Conservation (phyloP, 2,888 invertebrate species). For the Troides helena region DNA sequence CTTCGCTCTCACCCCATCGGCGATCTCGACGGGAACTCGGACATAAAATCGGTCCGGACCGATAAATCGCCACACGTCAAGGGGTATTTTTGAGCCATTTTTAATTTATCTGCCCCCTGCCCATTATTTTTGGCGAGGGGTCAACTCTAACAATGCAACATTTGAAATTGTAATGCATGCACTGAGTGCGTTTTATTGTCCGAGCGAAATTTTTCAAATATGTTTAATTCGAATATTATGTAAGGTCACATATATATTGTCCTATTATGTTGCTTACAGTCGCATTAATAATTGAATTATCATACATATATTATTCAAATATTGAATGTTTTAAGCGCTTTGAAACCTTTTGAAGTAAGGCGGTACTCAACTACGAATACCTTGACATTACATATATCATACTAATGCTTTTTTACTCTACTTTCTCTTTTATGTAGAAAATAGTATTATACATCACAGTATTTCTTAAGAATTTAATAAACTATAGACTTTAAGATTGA, state of each 20-base stretch:
- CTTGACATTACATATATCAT: no score
- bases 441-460: no score
- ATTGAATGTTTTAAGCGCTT: no score
- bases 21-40: constrained; percentile 38
- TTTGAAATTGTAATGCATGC: constrained; percentile 51
- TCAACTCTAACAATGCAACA: constrained; percentile 62
- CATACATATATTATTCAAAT: no score
- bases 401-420: no score
- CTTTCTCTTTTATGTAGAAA: no score
- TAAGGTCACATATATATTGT: constrained; percentile 31
- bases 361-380: no score
- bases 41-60: constrained; percentile 43
- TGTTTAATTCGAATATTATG: constrained; percentile 33
- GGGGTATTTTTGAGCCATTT: constrained; percentile 77
- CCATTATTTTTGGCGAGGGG: constrained; percentile 75
- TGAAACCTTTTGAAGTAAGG: no score
- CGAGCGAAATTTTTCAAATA: constrained; percentile 51
- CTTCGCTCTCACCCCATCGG: constrained; percentile 30
- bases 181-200: constrained; percentile 70
- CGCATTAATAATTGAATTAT: no score
- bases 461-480: no score
- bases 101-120: constrained; percentile 78
- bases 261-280: constrained; percentile 3
- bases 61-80: constrained; percentile 60
- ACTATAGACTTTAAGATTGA: no score